Conservation (phyloP, 2,797 vertebrate genomes). For the Ateles fusciceps region DNA sequence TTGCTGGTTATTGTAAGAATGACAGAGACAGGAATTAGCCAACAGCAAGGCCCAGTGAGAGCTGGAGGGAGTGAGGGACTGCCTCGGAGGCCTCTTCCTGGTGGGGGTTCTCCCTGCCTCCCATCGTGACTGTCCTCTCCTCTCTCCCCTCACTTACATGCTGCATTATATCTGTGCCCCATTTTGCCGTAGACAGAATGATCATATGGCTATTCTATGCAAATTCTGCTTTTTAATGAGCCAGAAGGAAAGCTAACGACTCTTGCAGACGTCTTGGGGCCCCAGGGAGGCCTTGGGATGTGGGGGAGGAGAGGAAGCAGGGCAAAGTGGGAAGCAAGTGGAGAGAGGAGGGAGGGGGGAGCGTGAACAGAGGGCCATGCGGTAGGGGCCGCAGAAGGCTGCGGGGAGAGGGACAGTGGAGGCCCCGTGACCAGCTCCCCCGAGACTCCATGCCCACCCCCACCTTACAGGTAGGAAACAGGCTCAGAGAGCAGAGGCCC, state of each 20-base stretch:
- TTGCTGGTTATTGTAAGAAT: background rate
- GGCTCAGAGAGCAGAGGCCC: background rate
- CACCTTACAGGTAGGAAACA: background rate
- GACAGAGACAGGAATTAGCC: background rate
- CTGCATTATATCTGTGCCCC: background rate
- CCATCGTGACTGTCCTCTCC: fast-evolving
- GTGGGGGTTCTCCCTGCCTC: background rate
- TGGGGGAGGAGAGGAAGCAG: background rate
- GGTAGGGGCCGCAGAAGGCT: background rate
- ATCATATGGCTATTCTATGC: constrained; percentile 56
- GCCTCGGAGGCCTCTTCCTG: background rate
- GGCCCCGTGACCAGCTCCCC: background rate
- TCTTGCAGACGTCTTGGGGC: background rate
- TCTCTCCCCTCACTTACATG: too few species aligned
- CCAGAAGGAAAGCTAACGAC: constrained; percentile 64
- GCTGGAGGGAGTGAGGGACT: background rate
- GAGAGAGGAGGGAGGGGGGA: background rate
- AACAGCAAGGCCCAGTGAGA: background rate
- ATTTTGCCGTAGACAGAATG: constrained; percentile 26
- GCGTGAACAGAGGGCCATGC: fast-evolving
- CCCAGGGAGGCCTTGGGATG: constrained; percentile 17
- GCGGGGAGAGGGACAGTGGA: fast-evolving
- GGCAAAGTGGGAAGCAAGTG: background rate
- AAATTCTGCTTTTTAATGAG: constrained; percentile 69
- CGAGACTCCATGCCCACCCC: background rate